A percentile compares a stretch with the other conserved stretches of the same genome.
phyloP scores from a whole-genome alignment of 64 coral and sea anemone genomes.

The Montipora sp. region DNA sequence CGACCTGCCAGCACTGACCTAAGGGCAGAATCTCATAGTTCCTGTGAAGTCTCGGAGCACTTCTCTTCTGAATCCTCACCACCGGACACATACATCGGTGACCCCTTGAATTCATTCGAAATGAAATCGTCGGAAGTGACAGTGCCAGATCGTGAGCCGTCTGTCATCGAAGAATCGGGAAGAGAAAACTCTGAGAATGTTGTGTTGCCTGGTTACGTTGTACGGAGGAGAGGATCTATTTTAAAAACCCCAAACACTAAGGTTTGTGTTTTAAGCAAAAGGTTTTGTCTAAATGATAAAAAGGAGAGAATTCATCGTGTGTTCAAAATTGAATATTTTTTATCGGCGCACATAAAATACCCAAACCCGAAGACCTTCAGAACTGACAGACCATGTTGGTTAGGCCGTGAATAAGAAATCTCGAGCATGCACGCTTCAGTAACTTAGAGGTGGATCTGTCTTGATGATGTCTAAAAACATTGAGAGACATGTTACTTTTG shows the following conservation, averaged over 20 bases:
- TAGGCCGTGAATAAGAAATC: no score
- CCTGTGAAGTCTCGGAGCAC: not conserved
- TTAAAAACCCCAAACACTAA: constrained; percentile 37
- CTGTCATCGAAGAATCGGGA: constrained; percentile 2
- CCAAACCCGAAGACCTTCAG: no score
- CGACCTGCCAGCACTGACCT: not conserved
- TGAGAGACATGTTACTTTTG: no score
- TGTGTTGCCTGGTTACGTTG: constrained; percentile 53
- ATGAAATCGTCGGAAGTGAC: not conserved
- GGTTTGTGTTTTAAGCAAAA: not conserved
- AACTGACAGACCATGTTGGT: no score
- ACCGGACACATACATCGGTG: constrained; percentile 51
- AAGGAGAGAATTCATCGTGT: no score
- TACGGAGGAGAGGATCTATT: constrained; percentile 61
- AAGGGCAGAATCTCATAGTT: not conserved
- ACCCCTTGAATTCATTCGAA: constrained; percentile 5
- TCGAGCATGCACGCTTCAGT: no score
- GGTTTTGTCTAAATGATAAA: no score
- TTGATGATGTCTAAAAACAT: no score
- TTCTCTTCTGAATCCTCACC: constrained; percentile 5
- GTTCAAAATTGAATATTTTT: no score
- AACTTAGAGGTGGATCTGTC: no score
- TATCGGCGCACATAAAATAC: no score
- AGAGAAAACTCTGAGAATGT: constrained; percentile 17
- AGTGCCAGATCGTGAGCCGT: not conserved